Conservation (phyloP, 1,140 invertebrate genomes). For the Ips typographus region DNA sequence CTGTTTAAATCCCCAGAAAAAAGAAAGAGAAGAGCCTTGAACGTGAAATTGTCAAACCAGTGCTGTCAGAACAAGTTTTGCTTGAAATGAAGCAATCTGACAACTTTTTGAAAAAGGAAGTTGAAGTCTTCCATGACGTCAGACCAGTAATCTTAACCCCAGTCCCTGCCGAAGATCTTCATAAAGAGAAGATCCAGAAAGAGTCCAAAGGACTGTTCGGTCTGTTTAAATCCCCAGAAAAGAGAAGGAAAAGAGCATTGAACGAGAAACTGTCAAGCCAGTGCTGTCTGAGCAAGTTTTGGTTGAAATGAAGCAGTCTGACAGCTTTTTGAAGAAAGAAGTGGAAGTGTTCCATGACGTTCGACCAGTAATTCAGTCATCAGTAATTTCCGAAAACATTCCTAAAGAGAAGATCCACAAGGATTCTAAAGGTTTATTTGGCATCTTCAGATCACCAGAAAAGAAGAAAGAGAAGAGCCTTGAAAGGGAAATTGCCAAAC, state of each 20-base stretch:
- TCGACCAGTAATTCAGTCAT: not conserved
- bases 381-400: not conserved
- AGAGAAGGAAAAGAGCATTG: slow-evolving; percentile 9
- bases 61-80: slow-evolving; percentile 34
- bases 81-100: slow-evolving; percentile 23
- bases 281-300: slow-evolving; percentile 32
- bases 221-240: slow-evolving; percentile 28
- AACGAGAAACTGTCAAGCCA: slow-evolving; percentile 16
- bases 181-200: slow-evolving; percentile 24
- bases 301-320: slow-evolving; percentile 25
- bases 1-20: slow-evolving; percentile 18
- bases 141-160: not conserved
- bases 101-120: slow-evolving; percentile 39
- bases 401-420: slow-evolving; percentile 25
- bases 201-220: slow-evolving; percentile 36
- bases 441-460: slow-evolving; percentile 35
- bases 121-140: slow-evolving; percentile 40
- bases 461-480: slow-evolving; percentile 31
- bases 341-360: slow-evolving; percentile 39
- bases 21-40: slow-evolving; percentile 15
- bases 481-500: slow-evolving; percentile 20
- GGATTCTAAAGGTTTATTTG: slow-evolving; percentile 37
- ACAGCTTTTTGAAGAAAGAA: slow-evolving; percentile 39
- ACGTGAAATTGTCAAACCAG: slow-evolving; percentile 6
- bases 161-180: not conserved